Conservation (phyloP, 2,113 vertebrate species). For the Strix aluco region DNA sequence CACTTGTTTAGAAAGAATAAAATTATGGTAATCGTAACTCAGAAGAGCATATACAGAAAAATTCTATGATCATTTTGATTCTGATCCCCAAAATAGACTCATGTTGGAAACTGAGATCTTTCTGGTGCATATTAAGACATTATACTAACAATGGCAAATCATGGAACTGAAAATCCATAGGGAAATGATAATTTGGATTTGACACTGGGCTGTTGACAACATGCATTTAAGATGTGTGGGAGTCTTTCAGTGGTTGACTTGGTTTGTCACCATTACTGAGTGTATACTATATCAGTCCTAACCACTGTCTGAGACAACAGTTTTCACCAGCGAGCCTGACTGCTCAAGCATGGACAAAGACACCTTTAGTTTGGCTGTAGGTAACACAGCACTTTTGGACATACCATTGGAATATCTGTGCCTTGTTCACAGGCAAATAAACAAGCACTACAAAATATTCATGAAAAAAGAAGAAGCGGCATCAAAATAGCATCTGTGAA, state of each 20-base stretch:
- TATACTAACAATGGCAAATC: not conserved
- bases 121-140: not conserved
- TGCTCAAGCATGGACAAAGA: not conserved
- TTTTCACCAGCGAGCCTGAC: not conserved
- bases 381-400: not conserved
- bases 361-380: not conserved
- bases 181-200: not conserved
- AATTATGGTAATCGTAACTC: not conserved
- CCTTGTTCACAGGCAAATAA: not conserved
- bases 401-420: not conserved
- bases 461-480: not conserved
- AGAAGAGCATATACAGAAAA: not conserved
- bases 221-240: not conserved
- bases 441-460: not conserved
- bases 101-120: not conserved
- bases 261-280: not conserved
- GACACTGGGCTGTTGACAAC: not conserved
- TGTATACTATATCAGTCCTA: not conserved
- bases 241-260: not conserved
- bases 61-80: not conserved
- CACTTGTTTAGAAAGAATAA: not conserved
- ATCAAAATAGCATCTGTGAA: not conserved
- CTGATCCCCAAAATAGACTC: not conserved
- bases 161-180: not conserved
- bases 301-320: not conserved